These are phyloP conservation scores for Chirona hameri DNA, from an alignment of 2,888 invertebrate species.

Conservation along the genomic window DNA sequence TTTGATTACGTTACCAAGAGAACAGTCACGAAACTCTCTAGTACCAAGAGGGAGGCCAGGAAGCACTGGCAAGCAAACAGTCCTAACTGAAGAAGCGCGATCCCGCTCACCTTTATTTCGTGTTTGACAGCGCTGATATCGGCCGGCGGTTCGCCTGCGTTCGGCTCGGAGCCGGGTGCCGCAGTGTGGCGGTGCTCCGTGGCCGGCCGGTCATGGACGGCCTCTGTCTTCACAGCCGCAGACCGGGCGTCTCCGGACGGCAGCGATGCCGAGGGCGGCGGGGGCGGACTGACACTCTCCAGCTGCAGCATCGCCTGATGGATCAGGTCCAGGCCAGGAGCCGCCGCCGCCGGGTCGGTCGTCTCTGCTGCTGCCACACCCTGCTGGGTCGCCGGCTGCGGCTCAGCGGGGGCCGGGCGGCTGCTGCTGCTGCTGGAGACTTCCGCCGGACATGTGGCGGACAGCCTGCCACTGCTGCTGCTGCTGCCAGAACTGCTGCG, in stretches of 20 bases:
- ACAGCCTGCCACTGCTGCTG: not conserved
- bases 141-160: not conserved
- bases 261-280: not conserved
- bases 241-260: not conserved
- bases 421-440: not conserved
- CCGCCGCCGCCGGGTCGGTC: not conserved
- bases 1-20: no score
- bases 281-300: not conserved
- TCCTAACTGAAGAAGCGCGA: no score
- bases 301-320: conserved; percentile 5
- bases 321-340: conserved; percentile 5
- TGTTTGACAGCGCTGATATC: no score
- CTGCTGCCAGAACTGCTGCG: not conserved
- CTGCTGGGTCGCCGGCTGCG: not conserved
- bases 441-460: not conserved
- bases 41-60: no score
- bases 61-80: no score
- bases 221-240: not conserved
- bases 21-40: no score
- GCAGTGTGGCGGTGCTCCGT: not conserved
- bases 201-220: not conserved
- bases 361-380: not conserved
- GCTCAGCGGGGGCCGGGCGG: not conserved
- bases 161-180: not conserved
- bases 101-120: no score